phyloP scores from a whole-genome alignment of 2,888 invertebrate genomes.

The Blomia tropicalis region DNA sequence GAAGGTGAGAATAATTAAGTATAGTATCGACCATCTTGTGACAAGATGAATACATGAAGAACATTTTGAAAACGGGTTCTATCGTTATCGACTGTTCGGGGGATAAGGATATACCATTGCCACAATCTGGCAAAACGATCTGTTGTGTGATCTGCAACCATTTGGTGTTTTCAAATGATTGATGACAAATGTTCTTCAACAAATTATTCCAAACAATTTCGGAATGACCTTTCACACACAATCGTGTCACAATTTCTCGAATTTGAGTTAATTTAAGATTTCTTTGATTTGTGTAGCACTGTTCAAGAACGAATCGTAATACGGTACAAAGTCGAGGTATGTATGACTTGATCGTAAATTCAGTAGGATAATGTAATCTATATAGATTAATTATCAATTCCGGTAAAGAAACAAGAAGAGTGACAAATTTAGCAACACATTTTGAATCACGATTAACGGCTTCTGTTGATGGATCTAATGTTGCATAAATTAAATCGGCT shows the following conservation, averaged over 20 bases:
- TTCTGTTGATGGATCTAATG: neutral
- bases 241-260: neutral
- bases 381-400: conserved; percentile 14
- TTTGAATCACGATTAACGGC: neutral
- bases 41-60: neutral
- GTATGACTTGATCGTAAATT: neutral
- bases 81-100: neutral
- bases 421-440: conserved; percentile 4
- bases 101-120: neutral
- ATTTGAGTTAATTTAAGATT: neutral
- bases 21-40: neutral
- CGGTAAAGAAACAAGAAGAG: conserved; percentile 19
- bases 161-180: neutral
- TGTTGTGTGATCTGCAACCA: neutral
- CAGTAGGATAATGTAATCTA: neutral
- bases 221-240: neutral
- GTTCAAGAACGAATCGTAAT: neutral
- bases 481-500: neutral
- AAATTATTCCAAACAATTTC: neutral
- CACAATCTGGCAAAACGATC: neutral
- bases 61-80: conserved; percentile 12
- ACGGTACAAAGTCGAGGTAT: neutral
- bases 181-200: neutral
- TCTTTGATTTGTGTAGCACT: neutral
- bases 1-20: neutral